Conservation (phyloP, 2,797 vertebrate species). For the Microtus obscurus region DNA sequence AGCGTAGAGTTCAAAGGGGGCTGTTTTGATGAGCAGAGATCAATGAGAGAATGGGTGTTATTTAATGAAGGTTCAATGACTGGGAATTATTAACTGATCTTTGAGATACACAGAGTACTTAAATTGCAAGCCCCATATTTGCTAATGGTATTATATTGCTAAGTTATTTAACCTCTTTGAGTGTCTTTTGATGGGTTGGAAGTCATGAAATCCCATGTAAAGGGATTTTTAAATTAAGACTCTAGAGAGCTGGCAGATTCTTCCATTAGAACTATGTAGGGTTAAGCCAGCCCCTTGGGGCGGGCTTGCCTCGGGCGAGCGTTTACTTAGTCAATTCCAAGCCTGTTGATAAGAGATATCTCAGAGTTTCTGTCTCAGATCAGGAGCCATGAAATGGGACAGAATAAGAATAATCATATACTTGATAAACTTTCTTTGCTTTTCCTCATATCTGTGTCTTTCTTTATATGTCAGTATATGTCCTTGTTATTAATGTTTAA, state of each 20-base stretch:
- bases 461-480: no score
- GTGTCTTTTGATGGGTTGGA: not conserved
- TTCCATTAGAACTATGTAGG: not conserved
- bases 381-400: no score
- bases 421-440: no score
- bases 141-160: not conserved
- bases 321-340: no score
- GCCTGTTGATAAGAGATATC: no score
- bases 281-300: no score
- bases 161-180: not conserved
- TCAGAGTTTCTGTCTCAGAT: no score
- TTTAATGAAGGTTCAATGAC: not conserved
- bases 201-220: not conserved
- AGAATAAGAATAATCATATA: no score
- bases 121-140: not conserved
- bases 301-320: no score
- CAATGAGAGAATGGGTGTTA: not conserved
- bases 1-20: not conserved
- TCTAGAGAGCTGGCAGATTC: not conserved
- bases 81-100: not conserved
- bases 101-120: not conserved
- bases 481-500: no score
- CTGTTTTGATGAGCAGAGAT: conserved; percentile 47
- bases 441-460: no score
- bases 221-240: not conserved